A percentile compares a stretch with the other conserved stretches of the same genome.
Conservation (phyloP, 2,888 invertebrate genomes). For the Parascotia fuliginaria region DNA sequence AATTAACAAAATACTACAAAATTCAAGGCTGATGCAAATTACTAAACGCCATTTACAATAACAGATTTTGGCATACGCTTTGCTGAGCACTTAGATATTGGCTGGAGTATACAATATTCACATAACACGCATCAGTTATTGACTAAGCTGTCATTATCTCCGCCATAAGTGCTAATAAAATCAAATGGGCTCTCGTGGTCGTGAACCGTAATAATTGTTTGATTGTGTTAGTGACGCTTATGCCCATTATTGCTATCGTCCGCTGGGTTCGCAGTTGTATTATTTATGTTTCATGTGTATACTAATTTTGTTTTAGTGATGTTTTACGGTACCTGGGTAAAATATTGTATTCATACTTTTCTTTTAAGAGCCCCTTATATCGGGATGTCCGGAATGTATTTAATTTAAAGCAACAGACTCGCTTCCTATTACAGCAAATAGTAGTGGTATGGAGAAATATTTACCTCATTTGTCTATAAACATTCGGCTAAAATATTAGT, state of each 20-base stretch:
- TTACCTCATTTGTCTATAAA: no score
- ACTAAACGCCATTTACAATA: neutral
- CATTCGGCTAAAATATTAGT: no score
- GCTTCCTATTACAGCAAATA: no score
- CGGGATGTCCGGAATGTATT: no score
- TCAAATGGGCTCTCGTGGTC: conserved; percentile 4
- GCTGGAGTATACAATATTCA: neutral
- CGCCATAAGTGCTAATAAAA: conserved; percentile 15
- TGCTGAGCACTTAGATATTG: neutral
- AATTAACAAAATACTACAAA: no score
- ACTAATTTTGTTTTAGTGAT: no score
- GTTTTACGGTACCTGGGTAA: no score
- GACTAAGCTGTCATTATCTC: conserved; percentile 11
- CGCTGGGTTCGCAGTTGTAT: neutral
- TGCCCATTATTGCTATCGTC: neutral
- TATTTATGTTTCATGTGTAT: neutral
- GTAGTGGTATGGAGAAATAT: no score
- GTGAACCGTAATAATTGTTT: conserved; percentile 7
- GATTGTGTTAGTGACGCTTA: neutral
- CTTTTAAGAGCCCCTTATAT: no score
- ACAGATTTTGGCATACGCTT: conserved; percentile 3
- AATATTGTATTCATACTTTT: no score
- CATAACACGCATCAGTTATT: conserved; percentile 8
- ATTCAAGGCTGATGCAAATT: neutral
- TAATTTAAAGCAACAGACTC: no score